phyloP scores from a whole-genome alignment of 2,888 invertebrate species.

The Antheraea assamensis region DNA sequence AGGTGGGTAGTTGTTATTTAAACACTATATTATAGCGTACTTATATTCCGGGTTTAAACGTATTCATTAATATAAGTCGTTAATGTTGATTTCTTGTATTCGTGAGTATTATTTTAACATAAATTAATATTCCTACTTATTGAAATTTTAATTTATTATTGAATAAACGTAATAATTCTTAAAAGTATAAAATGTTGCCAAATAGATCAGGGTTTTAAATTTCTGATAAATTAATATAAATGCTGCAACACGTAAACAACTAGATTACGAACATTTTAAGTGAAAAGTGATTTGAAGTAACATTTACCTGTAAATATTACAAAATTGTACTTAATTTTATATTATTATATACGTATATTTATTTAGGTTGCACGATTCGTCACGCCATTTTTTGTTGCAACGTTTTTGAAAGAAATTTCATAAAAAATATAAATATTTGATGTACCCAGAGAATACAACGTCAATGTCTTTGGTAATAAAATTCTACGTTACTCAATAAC shows the following conservation, averaged over 20 bases:
- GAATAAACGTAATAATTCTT: not conserved
- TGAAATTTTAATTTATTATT: not conserved
- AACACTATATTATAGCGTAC: not conserved
- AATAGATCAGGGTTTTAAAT: not conserved
- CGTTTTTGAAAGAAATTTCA: conserved; percentile 9
- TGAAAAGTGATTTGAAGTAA: not conserved
- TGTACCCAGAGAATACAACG: conserved; percentile 8
- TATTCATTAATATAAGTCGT: not conserved
- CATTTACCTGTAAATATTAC: not conserved
- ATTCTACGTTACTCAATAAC: conserved; percentile 5
- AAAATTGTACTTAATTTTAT: conserved; percentile 2
- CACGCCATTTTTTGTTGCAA: not conserved
- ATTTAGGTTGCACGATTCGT: conserved; percentile 8
- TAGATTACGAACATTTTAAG: not conserved
- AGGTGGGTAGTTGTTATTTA: not conserved
- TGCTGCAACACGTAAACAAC: not conserved
- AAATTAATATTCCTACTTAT: not conserved
- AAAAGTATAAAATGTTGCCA: not conserved
- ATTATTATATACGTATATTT: not conserved
- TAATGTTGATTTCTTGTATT: not conserved
- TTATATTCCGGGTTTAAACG: not conserved
- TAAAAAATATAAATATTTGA: conserved; percentile 8
- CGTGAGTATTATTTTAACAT: not conserved
- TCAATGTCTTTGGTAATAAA: conserved; percentile 5
- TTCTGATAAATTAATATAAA: not conserved